A percentile compares a stretch with the other conserved stretches of the same genome.
phyloP scores from a whole-genome alignment of 2,888 invertebrate genomes.

The Automeris io region DNA sequence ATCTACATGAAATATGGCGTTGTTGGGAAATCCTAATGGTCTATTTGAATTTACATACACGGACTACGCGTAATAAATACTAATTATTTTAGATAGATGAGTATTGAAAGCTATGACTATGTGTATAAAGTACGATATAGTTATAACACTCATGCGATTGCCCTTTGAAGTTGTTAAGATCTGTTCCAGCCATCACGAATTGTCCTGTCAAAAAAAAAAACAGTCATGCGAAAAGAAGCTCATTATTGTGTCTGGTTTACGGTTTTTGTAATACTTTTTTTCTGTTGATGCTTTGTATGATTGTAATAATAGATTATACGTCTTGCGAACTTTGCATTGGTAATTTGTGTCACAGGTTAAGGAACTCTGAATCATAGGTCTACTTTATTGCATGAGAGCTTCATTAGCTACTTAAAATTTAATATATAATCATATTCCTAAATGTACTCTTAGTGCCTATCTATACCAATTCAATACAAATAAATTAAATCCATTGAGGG shows the following conservation, averaged over 20 bases:
- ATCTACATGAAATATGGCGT: conserved; percentile 29
- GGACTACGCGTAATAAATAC: not conserved
- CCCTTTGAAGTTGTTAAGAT: too few relatives aligned
- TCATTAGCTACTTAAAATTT: not conserved
- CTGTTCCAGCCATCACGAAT: too few relatives aligned
- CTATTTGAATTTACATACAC: conserved; percentile 17
- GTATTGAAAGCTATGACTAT: not conserved
- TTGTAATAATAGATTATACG: too few relatives aligned
- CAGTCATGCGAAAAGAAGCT: too few relatives aligned
- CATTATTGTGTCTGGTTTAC: too few relatives aligned
- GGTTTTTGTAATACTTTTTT: too few relatives aligned
- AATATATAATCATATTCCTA: not conserved
- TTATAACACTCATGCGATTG: not conserved
- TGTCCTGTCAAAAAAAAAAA: too few relatives aligned
- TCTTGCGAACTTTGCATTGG: not conserved
- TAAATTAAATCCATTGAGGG: not conserved
- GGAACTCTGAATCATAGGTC: not conserved
- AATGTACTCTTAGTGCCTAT: not conserved
- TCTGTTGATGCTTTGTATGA: too few relatives aligned
- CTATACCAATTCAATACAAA: not conserved
- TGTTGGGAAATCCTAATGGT: conserved; percentile 59
- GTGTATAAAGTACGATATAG: not conserved
- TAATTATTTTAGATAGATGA: not conserved
- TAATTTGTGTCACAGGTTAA: not conserved
- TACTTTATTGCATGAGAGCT: not conserved